These are phyloP conservation scores for Ascidia mentula DNA, from an alignment of 23 tunicate species.

Conservation along the genomic window DNA sequence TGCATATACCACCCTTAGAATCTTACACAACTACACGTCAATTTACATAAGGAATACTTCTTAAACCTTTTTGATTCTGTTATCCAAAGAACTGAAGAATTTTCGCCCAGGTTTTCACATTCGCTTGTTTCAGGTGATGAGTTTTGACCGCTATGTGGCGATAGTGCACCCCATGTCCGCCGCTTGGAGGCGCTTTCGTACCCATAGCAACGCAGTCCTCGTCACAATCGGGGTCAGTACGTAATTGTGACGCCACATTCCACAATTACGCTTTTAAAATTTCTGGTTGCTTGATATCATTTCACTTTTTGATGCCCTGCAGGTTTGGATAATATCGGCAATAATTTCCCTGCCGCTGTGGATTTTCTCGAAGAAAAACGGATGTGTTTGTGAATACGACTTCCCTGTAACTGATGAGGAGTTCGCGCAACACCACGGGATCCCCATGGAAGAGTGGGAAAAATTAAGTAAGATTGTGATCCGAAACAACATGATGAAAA, in stretches of 20 bases:
- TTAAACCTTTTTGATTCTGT: too few relatives aligned
- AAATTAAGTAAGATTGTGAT: background rate
- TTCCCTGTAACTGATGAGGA: conserved; percentile 17
- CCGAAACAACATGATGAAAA: too few relatives aligned
- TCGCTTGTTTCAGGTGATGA: conserved; percentile 74
- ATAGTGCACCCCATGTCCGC: conserved; percentile 71
- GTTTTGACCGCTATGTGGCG: conserved; percentile 88
- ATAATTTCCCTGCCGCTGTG: conserved; percentile 44
- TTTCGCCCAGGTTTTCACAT: too few relatives aligned
- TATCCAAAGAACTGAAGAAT: too few relatives aligned
- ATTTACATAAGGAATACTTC: too few relatives aligned
- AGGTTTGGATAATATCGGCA: conserved; percentile 54
- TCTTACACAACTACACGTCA: too few relatives aligned
- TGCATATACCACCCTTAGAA: too few relatives aligned
- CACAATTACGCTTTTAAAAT: background rate
- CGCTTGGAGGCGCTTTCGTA: conserved; percentile 59
- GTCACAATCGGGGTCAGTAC: conserved; percentile 51
- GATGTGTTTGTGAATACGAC: conserved; percentile 37
- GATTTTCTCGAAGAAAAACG: conserved; percentile 31
- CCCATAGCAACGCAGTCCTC: conserved; percentile 41
- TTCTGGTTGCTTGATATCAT: background rate
- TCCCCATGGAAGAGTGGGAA: background rate
- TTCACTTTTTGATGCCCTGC: background rate
- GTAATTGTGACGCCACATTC: background rate
- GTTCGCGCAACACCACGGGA: background rate